phyloP scores from a whole-genome alignment of 2,888 invertebrate species.

The Leucozona laternaria region DNA sequence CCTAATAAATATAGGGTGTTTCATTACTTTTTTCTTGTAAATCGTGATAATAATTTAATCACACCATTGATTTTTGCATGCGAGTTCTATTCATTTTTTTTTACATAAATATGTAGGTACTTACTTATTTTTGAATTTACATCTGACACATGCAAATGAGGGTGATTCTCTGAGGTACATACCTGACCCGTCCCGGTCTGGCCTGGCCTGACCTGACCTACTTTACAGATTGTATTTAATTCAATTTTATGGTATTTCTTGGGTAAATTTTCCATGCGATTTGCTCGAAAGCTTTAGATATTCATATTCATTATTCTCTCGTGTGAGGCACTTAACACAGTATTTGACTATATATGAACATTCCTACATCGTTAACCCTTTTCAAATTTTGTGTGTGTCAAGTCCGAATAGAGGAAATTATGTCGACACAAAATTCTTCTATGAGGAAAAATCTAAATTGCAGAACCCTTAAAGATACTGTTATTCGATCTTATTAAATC shows the following conservation, averaged over 20 bases:
- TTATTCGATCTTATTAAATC: not conserved
- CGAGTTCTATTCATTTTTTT: not conserved
- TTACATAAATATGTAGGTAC: no score
- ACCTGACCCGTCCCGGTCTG: not conserved
- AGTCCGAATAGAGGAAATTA: not conserved
- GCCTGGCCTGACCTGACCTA: conserved; percentile 1
- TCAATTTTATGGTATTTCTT: conserved; percentile 5
- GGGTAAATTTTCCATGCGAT: conserved; percentile 1
- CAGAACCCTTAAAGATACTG: not conserved
- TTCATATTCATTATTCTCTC: not conserved
- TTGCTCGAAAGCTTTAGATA: not conserved
- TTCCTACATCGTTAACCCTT: conserved; percentile 3
- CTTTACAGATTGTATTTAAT: conserved; percentile 15
- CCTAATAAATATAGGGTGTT: not conserved
- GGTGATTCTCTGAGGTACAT: not conserved
- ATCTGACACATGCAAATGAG: not conserved
- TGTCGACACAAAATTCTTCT: not conserved
- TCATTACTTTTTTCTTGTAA: not conserved
- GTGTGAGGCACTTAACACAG: not conserved
- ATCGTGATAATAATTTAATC: not conserved
- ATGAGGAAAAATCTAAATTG: not conserved
- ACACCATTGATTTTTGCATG: conserved; percentile 13
- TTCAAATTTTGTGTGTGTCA: not conserved
- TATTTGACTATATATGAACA: not conserved
- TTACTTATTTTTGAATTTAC: not conserved